Evolutionary conservation across 2,797 vertebrate genomes (phyloP).

Genomic region (Taenioides sp.): DNA sequence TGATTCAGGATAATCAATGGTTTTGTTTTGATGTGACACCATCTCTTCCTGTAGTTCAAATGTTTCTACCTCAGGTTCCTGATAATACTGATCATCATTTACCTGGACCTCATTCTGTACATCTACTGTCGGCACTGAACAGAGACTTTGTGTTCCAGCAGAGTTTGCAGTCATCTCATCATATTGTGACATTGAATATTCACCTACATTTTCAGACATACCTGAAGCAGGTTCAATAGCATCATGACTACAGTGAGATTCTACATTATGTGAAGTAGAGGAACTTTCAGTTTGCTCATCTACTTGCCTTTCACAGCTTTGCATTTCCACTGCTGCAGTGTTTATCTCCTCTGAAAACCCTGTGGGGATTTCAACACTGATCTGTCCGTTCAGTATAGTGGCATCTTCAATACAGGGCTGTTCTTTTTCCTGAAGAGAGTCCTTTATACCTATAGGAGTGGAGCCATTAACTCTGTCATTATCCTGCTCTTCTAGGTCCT

Average conservation of each 20-base stretch:
- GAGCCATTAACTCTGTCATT: constrained; percentile 22
- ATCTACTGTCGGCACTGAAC: constrained; percentile 14
- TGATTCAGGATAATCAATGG: not conserved
- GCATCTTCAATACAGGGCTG: not conserved
- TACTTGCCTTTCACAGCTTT: not conserved
- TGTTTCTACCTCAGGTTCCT: constrained; percentile 6
- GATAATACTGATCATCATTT: constrained; percentile 3
- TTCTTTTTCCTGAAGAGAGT: constrained; percentile 4
- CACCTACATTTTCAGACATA: constrained; percentile 1
- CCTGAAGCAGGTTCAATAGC: constrained; percentile 5
- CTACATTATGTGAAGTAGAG: constrained; percentile 1
- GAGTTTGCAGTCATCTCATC: constrained; percentile 12
- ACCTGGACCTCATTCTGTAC: constrained; percentile 17
- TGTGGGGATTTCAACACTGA: constrained; percentile 13
- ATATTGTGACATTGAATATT: constrained; percentile 7
- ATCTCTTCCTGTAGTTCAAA: constrained; percentile 16
- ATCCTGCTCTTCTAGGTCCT: constrained; percentile 22
- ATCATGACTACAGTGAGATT: constrained; percentile 18
- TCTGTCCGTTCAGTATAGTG: constrained; percentile 18
- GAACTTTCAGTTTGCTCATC: not conserved
- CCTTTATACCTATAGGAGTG: constrained; percentile 14
- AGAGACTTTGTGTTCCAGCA: constrained; percentile 5
- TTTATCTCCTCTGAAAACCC: not conserved
- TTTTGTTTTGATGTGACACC: not conserved
- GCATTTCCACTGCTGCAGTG: constrained; percentile 10